Base-by-base conservation (phyloP, 2,113 vertebrate species). In the Xiphorhynchus elegans region DNA sequence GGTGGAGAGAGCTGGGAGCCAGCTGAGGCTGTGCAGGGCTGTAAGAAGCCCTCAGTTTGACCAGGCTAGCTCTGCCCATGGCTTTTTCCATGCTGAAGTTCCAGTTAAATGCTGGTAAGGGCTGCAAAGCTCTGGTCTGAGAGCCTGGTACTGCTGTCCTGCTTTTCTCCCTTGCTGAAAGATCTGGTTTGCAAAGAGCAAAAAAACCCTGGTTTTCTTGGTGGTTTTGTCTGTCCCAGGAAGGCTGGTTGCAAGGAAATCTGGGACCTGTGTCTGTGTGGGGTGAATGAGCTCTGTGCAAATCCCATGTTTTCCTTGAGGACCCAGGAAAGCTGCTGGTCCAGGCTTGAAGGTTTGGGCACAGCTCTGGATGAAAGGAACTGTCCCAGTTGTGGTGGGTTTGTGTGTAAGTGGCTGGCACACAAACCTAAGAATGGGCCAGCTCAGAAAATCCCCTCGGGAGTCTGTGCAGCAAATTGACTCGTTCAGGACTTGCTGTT, bases 1-100 rank as follows among this genome's bases (percentile, higher is more conserved):
- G 13, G 12, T 0, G 3, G 55, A 10, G 17, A 17, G 8, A 4
- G 24, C 1, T 7, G 33, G 19, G 55, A 21, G 42, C 1, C 10
- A 10, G 5, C 2, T 39, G 72, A 6, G 72, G 15, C 10, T 9
- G 5, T 11, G 33, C 5, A 3, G n/a, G 47, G 39, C 24, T 60
- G 52, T 24, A 29, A 13, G 35, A 7, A 29, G 19, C 1, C 0
- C 2, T 49, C 17, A 31, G 26, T 28, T 10, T 47, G 52, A 33
- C 24, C 5, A 9, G 13, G 8, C 8, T 29, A 3, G 24, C 17
- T 39, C 16, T 24, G 13, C 11, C 9, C 0, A 1, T 19, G 39
- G 50, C 25, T 31, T 68, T 40, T 69, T 73, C 17, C 26, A 3
- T 13, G 49, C 13, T 15, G 66, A 31, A 24, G 37, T 12, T 73